Conservation (phyloP, 2,888 invertebrate genomes). For the Ophraella communa region DNA sequence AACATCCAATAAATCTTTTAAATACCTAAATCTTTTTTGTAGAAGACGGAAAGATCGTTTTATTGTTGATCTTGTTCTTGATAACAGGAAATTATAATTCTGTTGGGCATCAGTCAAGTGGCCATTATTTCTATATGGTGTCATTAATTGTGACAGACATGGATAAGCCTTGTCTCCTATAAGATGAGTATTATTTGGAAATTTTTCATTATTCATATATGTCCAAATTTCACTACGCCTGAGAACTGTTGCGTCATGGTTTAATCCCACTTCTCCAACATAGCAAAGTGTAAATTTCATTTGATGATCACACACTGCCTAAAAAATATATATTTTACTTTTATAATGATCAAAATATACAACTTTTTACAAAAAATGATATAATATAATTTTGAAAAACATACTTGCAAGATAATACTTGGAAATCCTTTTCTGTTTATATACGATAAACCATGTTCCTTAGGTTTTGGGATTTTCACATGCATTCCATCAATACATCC, state of each 20-base stretch:
- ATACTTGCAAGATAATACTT: conserved; percentile 24
- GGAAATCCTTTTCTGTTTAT: conserved; percentile 22
- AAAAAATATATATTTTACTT: neutral
- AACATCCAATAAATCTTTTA: conserved; percentile 13
- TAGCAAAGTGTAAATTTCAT: conserved; percentile 1
- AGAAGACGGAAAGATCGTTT: conserved; percentile 13
- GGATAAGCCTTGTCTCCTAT: conserved; percentile 20
- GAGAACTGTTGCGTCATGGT: conserved; percentile 4
- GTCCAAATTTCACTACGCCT: conserved; percentile 3
- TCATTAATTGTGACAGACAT: conserved; percentile 8
- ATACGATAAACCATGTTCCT: conserved; percentile 28
- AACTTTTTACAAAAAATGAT: neutral
- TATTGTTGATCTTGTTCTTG: conserved; percentile 4
- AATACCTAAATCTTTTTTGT: conserved; percentile 18
- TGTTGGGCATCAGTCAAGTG: conserved; percentile 1
- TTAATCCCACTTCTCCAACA: conserved; percentile 8
- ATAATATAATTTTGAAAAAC: neutral
- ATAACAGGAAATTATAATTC: neutral
- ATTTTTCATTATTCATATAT: neutral
- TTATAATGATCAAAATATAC: neutral
- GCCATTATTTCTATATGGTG: conserved; percentile 14
- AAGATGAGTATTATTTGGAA: conserved; percentile 2
- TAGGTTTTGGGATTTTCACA: conserved; percentile 23
- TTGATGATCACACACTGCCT: conserved; percentile 3
- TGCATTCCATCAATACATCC: conserved; percentile 21